These are phyloP conservation scores for Cardiocondyla obscurior DNA, from an alignment of 1,140 invertebrate genomes.

Conservation along the genomic window DNA sequence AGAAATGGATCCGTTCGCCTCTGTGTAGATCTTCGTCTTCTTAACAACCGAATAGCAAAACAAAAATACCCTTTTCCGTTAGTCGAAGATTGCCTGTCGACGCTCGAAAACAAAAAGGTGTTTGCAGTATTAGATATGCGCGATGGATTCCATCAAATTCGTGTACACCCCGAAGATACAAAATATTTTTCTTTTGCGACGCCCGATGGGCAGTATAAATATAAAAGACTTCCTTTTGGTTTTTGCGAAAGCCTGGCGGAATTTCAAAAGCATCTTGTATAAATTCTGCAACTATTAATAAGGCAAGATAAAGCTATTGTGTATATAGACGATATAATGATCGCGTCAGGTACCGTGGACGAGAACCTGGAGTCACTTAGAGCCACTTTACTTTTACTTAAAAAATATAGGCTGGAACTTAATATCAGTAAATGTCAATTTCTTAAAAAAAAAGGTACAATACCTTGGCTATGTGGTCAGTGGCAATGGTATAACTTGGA, in stretches of 20 bases:
- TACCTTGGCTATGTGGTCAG: neutral
- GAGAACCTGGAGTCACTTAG: neutral
- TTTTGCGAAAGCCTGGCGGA: neutral
- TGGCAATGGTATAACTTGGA: too few species aligned
- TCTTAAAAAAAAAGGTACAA: neutral
- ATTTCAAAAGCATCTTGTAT: neutral
- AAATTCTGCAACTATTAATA: neutral
- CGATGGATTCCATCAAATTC: neutral
- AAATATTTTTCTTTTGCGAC: neutral
- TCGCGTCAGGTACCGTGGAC: neutral
- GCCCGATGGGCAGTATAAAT: neutral
- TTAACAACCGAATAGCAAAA: neutral
- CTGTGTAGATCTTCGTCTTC: neutral
- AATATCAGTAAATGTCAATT: neutral
- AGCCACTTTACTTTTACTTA: neutral
- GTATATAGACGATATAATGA: conserved; percentile 11
- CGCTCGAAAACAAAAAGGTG: neutral
- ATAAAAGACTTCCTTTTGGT: neutral
- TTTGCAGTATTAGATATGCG: neutral
- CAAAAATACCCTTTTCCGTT: neutral
- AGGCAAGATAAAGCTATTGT: neutral
- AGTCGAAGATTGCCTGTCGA: neutral
- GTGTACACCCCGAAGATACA: neutral
- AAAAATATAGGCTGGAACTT: neutral
- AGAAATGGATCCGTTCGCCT: neutral